phyloP scores from a whole-genome alignment of 2,113 vertebrate species.

The Hystrix cristata region DNA sequence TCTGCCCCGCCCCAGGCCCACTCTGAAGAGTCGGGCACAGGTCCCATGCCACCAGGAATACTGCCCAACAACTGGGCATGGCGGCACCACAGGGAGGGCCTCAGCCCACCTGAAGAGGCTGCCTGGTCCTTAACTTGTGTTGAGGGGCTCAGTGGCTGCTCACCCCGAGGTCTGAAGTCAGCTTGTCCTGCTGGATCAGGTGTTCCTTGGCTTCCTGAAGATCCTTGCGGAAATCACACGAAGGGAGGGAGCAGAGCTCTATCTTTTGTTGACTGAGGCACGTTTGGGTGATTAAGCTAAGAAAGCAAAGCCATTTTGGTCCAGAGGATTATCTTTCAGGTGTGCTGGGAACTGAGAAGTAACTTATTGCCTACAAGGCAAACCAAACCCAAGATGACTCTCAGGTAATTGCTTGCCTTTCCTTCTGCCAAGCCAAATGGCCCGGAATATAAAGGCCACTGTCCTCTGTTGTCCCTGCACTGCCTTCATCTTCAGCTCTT shows the following conservation, averaged over 20 bases:
- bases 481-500: constrained; percentile 19
- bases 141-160: not conserved
- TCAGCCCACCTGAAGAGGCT: not conserved
- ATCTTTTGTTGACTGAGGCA: constrained; percentile 71
- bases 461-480: not conserved
- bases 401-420: constrained; percentile 73
- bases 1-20: rapidly evolving
- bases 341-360: constrained; percentile 74
- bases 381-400: constrained; percentile 79
- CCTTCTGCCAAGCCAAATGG: constrained; percentile 67
- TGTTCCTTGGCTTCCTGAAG: not conserved
- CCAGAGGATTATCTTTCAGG: constrained; percentile 79
- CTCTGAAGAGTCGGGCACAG: not conserved
- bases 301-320: constrained; percentile 75
- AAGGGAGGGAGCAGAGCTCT: constrained; percentile 42
- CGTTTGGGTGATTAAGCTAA: constrained; percentile 81
- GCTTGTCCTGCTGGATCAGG: not conserved
- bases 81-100: not conserved
- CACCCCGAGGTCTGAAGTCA: constrained; percentile 13
- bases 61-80: not conserved
- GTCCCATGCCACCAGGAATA: not conserved
- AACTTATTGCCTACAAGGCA: constrained; percentile 75
- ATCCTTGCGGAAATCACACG: constrained; percentile 49
- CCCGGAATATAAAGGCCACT: constrained; percentile 74
- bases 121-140: not conserved